Conservation (phyloP, 2,113 vertebrate species). For the Chaenocephalus aceratus region DNA sequence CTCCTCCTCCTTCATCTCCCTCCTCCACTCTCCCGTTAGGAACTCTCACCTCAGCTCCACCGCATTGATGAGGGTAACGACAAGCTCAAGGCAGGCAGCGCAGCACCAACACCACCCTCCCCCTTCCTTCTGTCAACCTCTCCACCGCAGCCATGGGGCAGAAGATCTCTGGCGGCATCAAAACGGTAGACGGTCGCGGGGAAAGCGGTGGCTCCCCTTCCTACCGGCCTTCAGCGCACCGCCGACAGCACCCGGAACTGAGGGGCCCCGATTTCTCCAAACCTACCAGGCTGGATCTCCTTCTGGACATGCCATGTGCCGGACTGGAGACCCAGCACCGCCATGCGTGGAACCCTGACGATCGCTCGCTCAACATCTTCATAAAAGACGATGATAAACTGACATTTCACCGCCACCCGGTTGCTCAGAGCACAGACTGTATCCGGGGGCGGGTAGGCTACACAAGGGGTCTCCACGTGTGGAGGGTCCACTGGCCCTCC, state of each 20-base stretch:
- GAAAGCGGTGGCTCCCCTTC: slow-evolving; percentile 86
- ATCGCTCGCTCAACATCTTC: slow-evolving; percentile 97
- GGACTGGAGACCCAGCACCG: slow-evolving; percentile 88
- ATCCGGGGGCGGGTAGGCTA: slow-evolving; percentile 95
- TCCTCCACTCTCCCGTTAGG: slow-evolving; percentile 31
- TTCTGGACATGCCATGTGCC: slow-evolving; percentile 94
- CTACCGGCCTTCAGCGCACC: slow-evolving; percentile 83
- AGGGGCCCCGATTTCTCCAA: slow-evolving; percentile 91
- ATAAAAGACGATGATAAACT: slow-evolving; percentile 97
- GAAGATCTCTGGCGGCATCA: slow-evolving; percentile 97
- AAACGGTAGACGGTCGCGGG: slow-evolving; percentile 92
- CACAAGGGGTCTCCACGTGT: slow-evolving; percentile 93
- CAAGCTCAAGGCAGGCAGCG: slow-evolving; percentile 73
- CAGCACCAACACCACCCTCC: slow-evolving; percentile 52
- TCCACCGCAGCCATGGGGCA: slow-evolving; percentile 91
- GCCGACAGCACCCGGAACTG: slow-evolving; percentile 88
- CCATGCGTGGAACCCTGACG: slow-evolving; percentile 96
- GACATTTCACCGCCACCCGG: slow-evolving; percentile 96
- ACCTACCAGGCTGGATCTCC: slow-evolving; percentile 91
- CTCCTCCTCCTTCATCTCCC: slow-evolving; percentile 61
- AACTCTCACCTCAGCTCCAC: slow-evolving; percentile 45
- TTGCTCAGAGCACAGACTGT: slow-evolving; percentile 97
- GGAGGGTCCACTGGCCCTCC: slow-evolving; percentile 94
- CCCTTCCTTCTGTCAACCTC: slow-evolving; percentile 33
- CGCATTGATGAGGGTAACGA: slow-evolving; percentile 93